phyloP scores from a whole-genome alignment of 2,113 vertebrate genomes.

The Rallus limicola region DNA sequence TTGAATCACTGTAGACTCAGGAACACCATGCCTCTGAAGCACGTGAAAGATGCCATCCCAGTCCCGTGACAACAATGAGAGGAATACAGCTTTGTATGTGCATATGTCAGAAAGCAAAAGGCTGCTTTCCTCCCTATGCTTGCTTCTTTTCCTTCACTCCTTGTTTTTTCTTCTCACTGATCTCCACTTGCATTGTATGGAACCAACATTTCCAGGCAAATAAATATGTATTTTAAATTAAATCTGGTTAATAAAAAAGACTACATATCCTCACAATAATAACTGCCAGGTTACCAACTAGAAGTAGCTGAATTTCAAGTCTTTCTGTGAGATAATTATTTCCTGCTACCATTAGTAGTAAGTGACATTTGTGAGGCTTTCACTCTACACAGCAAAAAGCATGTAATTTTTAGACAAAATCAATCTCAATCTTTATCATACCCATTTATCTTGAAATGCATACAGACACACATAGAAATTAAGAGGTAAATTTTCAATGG shows the following conservation, averaged over 20 bases:
- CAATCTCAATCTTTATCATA: neutral
- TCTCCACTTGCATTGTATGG: neutral
- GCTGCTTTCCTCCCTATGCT: neutral
- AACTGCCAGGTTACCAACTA: neutral
- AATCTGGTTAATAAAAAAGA: neutral
- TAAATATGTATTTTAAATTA: neutral
- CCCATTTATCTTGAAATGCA: neutral
- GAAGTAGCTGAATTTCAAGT: neutral
- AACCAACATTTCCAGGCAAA: neutral
- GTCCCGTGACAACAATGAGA: neutral
- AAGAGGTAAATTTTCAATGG: neutral
- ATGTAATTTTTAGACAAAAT: neutral
- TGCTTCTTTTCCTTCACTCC: neutral
- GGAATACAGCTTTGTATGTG: neutral
- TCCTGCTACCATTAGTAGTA: constrained; percentile 19
- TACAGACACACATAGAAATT: neutral
- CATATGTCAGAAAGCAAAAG: neutral
- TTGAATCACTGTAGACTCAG: neutral
- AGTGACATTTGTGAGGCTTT: neutral
- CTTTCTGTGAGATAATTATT: neutral
- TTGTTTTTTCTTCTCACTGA: neutral
- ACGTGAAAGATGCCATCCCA: neutral
- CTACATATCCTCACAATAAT: neutral
- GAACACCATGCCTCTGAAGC: neutral
- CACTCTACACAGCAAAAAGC: neutral